Percentiles rank a stretch among this genome's conserved stretches.
Evolutionary conservation across 2,797 vertebrate genomes (phyloP).

Genomic region (Pristis pectinata): DNA sequence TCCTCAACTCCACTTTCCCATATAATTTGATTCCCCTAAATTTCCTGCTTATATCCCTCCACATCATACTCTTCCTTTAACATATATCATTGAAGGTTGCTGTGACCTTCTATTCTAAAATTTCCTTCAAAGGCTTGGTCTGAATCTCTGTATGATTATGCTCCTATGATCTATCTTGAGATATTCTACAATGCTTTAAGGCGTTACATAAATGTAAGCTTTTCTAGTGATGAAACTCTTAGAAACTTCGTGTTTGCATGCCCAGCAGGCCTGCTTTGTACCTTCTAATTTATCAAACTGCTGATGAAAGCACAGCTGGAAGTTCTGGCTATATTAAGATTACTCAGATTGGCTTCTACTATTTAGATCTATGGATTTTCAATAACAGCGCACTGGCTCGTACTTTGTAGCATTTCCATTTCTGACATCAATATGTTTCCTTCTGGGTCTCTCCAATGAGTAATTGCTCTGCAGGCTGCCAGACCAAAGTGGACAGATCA

Average conservation of each 20-base stretch:
- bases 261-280: background rate
- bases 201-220: background rate
- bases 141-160: no score
- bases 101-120: no score
- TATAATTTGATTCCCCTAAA: no score
- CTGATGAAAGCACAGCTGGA: background rate
- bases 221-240: background rate
- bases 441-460: background rate
- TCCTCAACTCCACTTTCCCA: no score
- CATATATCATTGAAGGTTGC: no score
- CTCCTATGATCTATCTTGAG: background rate
- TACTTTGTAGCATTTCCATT: background rate
- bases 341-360: background rate
- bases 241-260: background rate
- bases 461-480: background rate
- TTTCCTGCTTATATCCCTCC: no score
- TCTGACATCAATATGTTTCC: background rate
- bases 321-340: background rate
- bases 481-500: background rate
- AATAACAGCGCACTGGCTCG: background rate
- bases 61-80: no score
- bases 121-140: no score
- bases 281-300: background rate
- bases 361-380: background rate
- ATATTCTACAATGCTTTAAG: background rate